Conservation (phyloP, 1,140 invertebrate species). For the Plectrocnemia conspersa region DNA sequence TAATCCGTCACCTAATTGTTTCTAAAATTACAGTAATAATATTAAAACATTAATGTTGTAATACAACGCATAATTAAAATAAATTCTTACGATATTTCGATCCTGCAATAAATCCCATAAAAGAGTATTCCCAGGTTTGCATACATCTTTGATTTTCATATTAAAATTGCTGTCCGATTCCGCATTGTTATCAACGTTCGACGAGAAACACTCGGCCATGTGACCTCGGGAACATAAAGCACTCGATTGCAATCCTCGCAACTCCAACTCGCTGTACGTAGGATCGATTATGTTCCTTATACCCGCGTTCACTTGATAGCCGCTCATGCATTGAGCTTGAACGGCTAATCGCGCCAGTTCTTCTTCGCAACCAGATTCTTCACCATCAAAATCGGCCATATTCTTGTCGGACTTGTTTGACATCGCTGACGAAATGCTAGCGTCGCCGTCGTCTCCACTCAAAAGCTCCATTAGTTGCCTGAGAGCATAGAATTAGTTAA, state of each 20-base stretch:
- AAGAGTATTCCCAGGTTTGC: constrained; percentile 82
- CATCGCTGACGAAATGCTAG: constrained; percentile 80
- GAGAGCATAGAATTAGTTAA: constrained; percentile 1
- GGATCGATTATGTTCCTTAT: constrained; percentile 27
- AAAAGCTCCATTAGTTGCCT: constrained; percentile 51
- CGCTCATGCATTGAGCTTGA: constrained; percentile 45
- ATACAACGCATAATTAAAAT: constrained; percentile 11
- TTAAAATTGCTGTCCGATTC: constrained; percentile 45
- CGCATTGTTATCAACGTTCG: constrained; percentile 37
- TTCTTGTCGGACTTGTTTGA: constrained; percentile 94
- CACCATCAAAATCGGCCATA: constrained; percentile 90
- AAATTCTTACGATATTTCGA: constrained; percentile 73
- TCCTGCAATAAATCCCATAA: constrained; percentile 93
- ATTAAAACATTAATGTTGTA: constrained; percentile 26
- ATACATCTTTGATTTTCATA: constrained; percentile 73
- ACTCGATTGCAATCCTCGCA: constrained; percentile 19
- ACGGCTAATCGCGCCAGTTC: constrained; percentile 73
- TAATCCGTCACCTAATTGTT: constrained; percentile 78
- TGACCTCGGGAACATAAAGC: constrained; percentile 16
- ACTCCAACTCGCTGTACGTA: constrained; percentile 21
- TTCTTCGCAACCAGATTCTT: constrained; percentile 83
- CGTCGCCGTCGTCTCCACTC: constrained; percentile 67
- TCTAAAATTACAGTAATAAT: constrained; percentile 52
- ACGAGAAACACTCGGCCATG: constrained; percentile 18
- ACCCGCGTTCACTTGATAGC: constrained; percentile 38